Percentiles rank a stretch among this genome's conserved stretches.
These are phyloP conservation scores for Otolemur garnettii DNA, from an alignment of 2,113 vertebrate species.

Conservation along the genomic window DNA sequence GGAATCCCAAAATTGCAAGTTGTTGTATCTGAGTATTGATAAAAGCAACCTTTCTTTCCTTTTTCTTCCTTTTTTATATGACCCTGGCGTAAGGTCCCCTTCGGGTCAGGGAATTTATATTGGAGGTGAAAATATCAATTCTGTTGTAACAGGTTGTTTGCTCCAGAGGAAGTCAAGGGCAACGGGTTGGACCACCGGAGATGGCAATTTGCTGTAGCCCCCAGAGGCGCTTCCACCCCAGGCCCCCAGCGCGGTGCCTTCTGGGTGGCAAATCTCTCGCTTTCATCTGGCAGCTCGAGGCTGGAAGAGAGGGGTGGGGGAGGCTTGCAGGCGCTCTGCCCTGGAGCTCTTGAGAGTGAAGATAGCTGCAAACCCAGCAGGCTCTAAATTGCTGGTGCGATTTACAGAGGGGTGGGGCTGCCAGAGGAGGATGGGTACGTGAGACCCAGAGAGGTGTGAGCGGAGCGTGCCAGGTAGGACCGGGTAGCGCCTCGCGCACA, in stretches of 20 bases:
- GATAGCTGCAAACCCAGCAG: conserved; percentile 25
- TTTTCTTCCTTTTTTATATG: neutral
- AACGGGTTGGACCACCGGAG: neutral
- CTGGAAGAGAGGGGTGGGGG: neutral
- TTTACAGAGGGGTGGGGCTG: conserved; percentile 62
- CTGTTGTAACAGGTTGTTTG: conserved; percentile 52
- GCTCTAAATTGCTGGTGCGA: conserved; percentile 2
- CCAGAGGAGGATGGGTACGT: neutral
- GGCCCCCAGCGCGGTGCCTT: neutral
- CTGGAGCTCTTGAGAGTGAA: neutral
- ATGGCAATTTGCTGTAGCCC: neutral
- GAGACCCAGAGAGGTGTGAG: conserved; percentile 35
- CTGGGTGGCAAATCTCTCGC: conserved; percentile 25
- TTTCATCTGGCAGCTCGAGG: conserved; percentile 7
- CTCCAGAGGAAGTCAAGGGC: neutral
- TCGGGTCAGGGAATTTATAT: neutral
- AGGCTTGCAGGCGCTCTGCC: neutral
- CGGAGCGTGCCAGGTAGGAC: neutral
- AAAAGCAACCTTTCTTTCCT: neutral
- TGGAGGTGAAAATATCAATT: conserved; percentile 19
- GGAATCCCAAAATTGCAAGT: neutral
- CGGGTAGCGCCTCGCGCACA: neutral
- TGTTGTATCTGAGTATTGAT: neutral
- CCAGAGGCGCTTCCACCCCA: neutral
- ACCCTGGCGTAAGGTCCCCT: neutral